Percentiles rank a stretch among this genome's conserved stretches.
phyloP scores from a whole-genome alignment of 1,140 invertebrate genomes.

The Harlomillsia oculata region DNA sequence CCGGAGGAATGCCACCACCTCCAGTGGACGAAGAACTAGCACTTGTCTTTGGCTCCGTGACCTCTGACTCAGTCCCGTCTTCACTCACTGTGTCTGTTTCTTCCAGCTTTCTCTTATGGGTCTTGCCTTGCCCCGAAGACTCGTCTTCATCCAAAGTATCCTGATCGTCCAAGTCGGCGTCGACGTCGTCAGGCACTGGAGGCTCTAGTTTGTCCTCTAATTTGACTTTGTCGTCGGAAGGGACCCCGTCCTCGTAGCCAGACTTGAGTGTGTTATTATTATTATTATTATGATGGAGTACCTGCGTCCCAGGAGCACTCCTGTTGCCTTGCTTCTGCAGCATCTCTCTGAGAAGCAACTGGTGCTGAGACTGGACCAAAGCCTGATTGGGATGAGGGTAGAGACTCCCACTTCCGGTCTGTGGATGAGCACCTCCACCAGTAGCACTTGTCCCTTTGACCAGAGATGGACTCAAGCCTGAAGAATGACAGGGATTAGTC shows the following conservation, averaged over 20 bases:
- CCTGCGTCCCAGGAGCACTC: background rate
- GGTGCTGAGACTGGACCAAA: background rate
- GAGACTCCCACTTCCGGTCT: background rate
- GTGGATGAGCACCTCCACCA: background rate
- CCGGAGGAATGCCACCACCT: background rate
- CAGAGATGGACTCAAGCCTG: background rate
- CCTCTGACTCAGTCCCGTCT: conserved; percentile 1
- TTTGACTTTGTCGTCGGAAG: too few relatives aligned
- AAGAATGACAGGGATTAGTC: background rate
- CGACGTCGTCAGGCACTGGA: background rate
- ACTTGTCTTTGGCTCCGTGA: background rate
- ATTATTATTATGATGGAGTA: conserved; percentile 14
- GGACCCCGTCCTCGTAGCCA: conserved; percentile 23
- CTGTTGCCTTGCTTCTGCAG: conserved; percentile 18
- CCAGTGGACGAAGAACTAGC: background rate
- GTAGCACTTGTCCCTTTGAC: conserved; percentile 8
- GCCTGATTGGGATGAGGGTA: conserved; percentile 11
- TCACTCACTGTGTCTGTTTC: background rate
- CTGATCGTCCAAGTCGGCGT: too few relatives aligned
- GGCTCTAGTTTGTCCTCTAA: too few relatives aligned
- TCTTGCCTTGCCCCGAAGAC: too few relatives aligned
- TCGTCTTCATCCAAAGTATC: too few relatives aligned
- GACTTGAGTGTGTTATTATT: conserved; percentile 12
- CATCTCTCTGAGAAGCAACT: conserved; percentile 30
- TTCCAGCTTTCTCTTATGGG: background rate